phyloP scores from a whole-genome alignment of 2,113 vertebrate genomes.

The Riparia riparia region DNA sequence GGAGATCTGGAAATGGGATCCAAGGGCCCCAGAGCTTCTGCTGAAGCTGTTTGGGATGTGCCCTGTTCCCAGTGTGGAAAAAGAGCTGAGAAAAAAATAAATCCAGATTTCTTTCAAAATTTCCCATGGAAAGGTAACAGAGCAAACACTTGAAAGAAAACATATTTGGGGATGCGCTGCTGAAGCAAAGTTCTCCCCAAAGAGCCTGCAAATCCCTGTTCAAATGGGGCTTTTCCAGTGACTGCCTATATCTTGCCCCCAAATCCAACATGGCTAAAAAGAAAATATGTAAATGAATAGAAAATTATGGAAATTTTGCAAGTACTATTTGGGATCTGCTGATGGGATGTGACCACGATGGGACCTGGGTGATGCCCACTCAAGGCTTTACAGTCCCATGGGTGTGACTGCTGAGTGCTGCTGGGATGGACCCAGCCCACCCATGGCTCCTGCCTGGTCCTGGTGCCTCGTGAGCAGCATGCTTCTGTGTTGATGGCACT shows the following conservation, averaged over 20 bases:
- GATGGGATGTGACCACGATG: not conserved
- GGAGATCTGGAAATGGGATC: not conserved
- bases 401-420: not conserved
- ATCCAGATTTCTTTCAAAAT: not conserved
- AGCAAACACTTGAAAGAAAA: not conserved
- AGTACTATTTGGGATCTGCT: not conserved
- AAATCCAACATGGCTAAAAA: not conserved
- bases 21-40: not conserved
- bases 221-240: not conserved
- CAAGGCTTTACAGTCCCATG: not conserved
- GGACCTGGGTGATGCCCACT: not conserved
- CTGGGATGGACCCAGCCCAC: not conserved
- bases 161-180: not conserved
- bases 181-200: not conserved
- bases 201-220: not conserved
- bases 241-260: not conserved
- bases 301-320: not conserved
- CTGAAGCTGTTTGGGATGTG: not conserved
- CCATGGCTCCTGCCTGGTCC: not conserved
- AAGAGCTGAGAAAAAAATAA: not conserved
- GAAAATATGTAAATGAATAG: not conserved
- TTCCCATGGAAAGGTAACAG: not conserved
- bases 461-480: rapidly evolving
- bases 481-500: not conserved
- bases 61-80: not conserved